Evolutionary conservation across 2,888 invertebrate species (phyloP).

Genomic region (Drosophila neutralis): DNA sequence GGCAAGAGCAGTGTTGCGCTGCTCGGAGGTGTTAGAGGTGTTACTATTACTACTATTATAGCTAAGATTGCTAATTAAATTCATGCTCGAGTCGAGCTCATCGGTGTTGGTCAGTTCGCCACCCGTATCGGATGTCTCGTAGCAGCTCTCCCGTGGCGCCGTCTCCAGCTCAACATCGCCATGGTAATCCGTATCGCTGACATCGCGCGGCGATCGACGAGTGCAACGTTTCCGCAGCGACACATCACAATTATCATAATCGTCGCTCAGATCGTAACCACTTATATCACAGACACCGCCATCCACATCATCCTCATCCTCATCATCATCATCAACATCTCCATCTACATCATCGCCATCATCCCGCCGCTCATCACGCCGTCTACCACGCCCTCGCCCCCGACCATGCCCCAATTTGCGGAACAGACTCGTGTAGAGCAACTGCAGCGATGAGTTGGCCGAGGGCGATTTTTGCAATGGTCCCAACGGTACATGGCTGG

Average conservation of each 20-base stretch:
- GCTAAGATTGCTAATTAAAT: conserved; percentile 84
- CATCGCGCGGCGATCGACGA: conserved; percentile 62
- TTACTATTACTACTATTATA: conserved; percentile 85
- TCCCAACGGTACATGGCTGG: conserved; percentile 41
- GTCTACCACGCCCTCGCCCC: conserved; percentile 53
- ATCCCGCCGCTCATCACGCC: conserved; percentile 66
- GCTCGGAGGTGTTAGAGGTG: conserved; percentile 81
- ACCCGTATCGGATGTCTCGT: conserved; percentile 84
- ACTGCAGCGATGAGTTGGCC: conserved; percentile 75
- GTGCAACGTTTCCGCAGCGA: conserved; percentile 54
- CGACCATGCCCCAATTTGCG: conserved; percentile 72
- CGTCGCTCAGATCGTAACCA: conserved; percentile 81
- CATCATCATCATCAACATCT: conserved; percentile 55
- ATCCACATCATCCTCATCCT: conserved; percentile 69
- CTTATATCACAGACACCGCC: conserved; percentile 82
- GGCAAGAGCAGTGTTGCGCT: conserved; percentile 53
- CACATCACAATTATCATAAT: conserved; percentile 81
- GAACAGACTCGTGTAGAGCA: conserved; percentile 81
- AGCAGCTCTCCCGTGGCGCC: conserved; percentile 81
- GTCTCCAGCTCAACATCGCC: conserved; percentile 75
- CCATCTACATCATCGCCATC: conserved; percentile 71
- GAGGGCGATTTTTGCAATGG: conserved; percentile 78
- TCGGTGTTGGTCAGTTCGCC: conserved; percentile 83
- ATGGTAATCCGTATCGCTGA: conserved; percentile 81
- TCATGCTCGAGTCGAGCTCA: conserved; percentile 83